phyloP scores from a whole-genome alignment of 1,140 invertebrate genomes.

The Mactra quadrangularis region DNA sequence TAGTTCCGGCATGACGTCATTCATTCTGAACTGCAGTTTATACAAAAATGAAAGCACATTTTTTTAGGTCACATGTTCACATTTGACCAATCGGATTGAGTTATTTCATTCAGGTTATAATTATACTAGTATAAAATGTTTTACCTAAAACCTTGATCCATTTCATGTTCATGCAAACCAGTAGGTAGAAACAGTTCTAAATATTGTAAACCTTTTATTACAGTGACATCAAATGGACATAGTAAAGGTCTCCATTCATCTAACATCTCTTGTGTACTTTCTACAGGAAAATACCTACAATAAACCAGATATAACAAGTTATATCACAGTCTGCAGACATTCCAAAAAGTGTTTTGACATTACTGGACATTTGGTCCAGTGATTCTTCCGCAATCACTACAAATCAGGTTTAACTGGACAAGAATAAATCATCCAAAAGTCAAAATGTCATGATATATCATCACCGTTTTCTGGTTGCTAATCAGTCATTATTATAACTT shows the following conservation, averaged over 20 bases:
- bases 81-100: no score
- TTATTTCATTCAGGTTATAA: no score
- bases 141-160: constrained; percentile 87
- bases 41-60: no score
- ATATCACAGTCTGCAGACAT: no score
- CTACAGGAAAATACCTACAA: constrained; percentile 89
- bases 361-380: no score
- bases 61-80: no score
- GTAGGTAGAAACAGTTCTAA: constrained; percentile 92
- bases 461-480: neutral
- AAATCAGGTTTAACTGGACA: neutral
- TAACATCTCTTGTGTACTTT: constrained; percentile 94
- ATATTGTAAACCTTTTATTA: constrained; percentile 87
- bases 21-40: no score
- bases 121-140: no score
- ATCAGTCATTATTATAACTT: no score
- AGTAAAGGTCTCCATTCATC: constrained; percentile 91
- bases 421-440: neutral
- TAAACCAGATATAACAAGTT: constrained; percentile 28
- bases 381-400: neutral
- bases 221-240: constrained; percentile 88
- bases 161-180: constrained; percentile 87
- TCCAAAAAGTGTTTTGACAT: no score
- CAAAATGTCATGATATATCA: neutral
- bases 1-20: no score